Percentiles rank a stretch among this genome's conserved stretches.
phyloP scores from a whole-genome alignment of 2,797 vertebrate genomes.

The Coreius guichenoti region DNA sequence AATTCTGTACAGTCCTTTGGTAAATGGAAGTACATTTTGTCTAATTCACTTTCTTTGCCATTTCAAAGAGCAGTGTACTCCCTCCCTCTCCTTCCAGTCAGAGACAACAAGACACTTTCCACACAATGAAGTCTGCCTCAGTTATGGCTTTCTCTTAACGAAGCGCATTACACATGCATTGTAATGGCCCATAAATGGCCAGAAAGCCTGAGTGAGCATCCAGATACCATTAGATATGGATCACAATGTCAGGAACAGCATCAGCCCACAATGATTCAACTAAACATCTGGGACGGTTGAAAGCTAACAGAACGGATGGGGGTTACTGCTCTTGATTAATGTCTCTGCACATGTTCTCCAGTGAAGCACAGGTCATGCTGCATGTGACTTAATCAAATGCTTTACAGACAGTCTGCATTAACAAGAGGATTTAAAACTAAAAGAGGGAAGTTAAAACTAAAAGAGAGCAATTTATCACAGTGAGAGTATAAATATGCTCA shows the following conservation, averaged over 20 bases:
- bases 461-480: constrained; percentile 6
- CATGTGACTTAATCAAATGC: constrained; percentile 15
- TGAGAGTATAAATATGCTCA: not conserved
- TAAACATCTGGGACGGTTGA: constrained; percentile 12
- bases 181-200: constrained; percentile 63
- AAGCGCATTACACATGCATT: constrained; percentile 42
- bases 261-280: constrained; percentile 11
- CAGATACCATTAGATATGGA: constrained; percentile 46
- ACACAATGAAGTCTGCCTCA: constrained; percentile 39
- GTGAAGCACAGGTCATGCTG: not conserved
- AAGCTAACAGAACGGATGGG: constrained; percentile 4
- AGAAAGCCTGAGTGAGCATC: constrained; percentile 46
- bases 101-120: constrained; percentile 46
- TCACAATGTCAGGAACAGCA: constrained; percentile 51
- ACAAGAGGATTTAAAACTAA: constrained; percentile 10
- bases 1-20: constrained; percentile 20
- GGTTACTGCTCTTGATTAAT: constrained; percentile 16
- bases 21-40: constrained; percentile 31
- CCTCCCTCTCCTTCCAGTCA: constrained; percentile 45
- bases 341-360: not conserved
- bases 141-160: constrained; percentile 44
- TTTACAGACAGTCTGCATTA: constrained; percentile 11
- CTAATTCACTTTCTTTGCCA: constrained; percentile 50
- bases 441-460: constrained; percentile 25
- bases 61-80: constrained; percentile 35